Evolutionary conservation across 2,888 invertebrate genomes (phyloP).

Genomic region (Tribolium freemani): DNA sequence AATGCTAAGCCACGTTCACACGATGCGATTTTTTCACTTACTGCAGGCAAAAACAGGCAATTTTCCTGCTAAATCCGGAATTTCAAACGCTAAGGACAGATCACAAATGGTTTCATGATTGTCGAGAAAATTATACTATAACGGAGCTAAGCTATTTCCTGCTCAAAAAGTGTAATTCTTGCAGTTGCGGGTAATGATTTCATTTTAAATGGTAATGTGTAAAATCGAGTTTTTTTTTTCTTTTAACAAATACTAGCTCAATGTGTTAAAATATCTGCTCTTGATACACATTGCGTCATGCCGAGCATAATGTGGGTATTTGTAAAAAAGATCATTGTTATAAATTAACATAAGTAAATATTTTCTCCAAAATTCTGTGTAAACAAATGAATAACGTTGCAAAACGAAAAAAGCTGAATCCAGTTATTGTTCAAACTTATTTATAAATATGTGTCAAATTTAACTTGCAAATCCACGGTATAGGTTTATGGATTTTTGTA

Average conservation of each 20-base stretch:
- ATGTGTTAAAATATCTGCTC: too few species aligned
- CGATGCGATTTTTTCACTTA: neutral
- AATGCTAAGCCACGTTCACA: conserved; percentile 3
- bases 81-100: neutral
- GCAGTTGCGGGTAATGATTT: neutral
- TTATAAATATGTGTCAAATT: neutral
- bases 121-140: neutral
- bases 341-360: neutral
- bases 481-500: too few species aligned
- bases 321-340: neutral
- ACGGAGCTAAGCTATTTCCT: neutral
- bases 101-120: neutral
- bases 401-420: neutral
- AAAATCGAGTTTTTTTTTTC: too few species aligned
- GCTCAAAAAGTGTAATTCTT: neutral
- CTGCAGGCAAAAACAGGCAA: neutral
- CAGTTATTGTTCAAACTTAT: neutral
- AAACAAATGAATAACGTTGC: neutral
- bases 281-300: neutral
- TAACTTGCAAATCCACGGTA: too few species aligned
- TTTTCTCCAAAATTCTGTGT: neutral
- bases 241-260: too few species aligned
- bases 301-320: neutral
- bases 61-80: neutral
- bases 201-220: too few species aligned